A percentile compares a stretch with the other conserved stretches of the same genome.
Evolutionary conservation across 2,797 vertebrate species (phyloP).

Genomic region (Chromobotia macracanthus): DNA sequence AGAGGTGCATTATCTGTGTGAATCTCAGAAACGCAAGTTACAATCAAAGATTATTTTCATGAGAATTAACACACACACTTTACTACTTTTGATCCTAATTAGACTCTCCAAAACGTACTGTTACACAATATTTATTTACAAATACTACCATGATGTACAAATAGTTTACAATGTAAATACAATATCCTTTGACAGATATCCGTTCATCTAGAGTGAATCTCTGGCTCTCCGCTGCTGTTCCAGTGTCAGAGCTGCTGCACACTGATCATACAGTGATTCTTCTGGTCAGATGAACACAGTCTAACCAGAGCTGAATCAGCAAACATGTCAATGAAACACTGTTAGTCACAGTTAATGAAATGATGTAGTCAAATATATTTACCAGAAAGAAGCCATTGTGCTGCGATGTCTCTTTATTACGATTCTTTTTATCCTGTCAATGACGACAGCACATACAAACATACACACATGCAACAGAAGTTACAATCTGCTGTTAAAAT

Average conservation of each 20-base stretch:
- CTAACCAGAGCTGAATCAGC: slow-evolving; percentile 13
- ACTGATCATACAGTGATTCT: too few relatives aligned
- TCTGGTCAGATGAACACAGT: background rate
- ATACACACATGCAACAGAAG: slow-evolving; percentile 29
- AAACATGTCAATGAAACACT: slow-evolving; percentile 23
- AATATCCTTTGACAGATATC: background rate
- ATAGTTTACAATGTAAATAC: too few relatives aligned
- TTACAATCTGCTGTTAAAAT: slow-evolving; percentile 27
- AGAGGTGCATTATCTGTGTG: background rate
- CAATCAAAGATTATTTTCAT: background rate
- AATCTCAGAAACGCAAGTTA: background rate
- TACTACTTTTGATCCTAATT: too few relatives aligned
- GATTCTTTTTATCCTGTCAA: slow-evolving; percentile 62
- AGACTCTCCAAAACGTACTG: too few relatives aligned
- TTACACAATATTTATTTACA: too few relatives aligned
- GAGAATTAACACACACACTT: too few relatives aligned
- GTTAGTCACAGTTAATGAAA: slow-evolving; percentile 38
- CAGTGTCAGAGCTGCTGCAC: too few relatives aligned
- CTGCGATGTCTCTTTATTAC: slow-evolving; percentile 62
- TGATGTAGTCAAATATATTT: slow-evolving; percentile 61
- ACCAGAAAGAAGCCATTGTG: slow-evolving; percentile 60
- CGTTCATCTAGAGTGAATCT: background rate
- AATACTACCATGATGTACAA: too few relatives aligned
- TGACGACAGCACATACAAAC: slow-evolving; percentile 35
- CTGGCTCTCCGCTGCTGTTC: background rate